Evolutionary conservation across 2,888 invertebrate genomes (phyloP), one percentile per base, ranked within the genome.

Genomic region (Eupithecia dodoneata): DNA sequence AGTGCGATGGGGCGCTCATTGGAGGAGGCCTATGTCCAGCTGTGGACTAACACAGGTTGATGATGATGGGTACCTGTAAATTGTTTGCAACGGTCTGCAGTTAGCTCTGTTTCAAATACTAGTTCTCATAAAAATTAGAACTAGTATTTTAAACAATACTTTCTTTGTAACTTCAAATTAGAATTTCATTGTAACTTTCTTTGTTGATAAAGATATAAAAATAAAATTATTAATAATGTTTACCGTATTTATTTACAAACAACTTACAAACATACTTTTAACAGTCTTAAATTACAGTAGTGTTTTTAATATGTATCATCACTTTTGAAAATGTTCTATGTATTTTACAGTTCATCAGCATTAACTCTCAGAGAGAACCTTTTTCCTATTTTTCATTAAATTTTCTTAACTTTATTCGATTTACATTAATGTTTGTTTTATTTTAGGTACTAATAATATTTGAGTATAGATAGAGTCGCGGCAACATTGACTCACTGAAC

Each of bases 231-330:
- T 12, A 76, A 18, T 75, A 76, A 71, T 76, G 76, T 78, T 66
- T 41, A 47, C 72, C 49, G 67, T 70, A 76, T 76, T 77, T 76
- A 77, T 72, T 76, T 80, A 77, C 72, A 69, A 73, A 73, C 76
- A 80, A 70, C 55, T 77, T 78, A 79, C 52, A 79, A 77, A 76
- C 75, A 73, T 73, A 71, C 18, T 49, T 73, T 76, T 72, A 71
- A 30, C 80, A 80, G 75, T 78, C 72, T 75, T 75, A 76, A 71
- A 75, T 75, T 71, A 78, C 45, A 73, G 12, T 55, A 49, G 49
- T 10, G 47, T 10, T 59, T 66, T 69, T 13, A 73, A 30, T 30
- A 30, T 30, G 30, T 30, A 30, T 30, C 0, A 30, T 30, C 1
- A 30, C 30, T 30, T 30, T 30, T 30, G 0, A 30, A 30, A 30